Percentiles rank a stretch among this genome's conserved stretches.
Conservation (phyloP, 2,113 vertebrate species). For the Sorex fumeus region DNA sequence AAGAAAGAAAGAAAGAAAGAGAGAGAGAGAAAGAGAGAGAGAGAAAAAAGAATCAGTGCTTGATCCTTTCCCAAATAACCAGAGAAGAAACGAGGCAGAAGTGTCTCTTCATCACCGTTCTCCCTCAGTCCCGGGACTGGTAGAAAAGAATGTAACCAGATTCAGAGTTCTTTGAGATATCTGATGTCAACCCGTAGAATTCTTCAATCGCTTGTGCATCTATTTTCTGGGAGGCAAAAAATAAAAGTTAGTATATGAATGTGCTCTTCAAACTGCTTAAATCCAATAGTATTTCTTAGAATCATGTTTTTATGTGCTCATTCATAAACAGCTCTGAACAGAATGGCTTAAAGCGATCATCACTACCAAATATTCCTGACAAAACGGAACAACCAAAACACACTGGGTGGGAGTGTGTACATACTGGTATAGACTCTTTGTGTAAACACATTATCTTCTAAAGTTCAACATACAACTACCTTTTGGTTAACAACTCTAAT, state of each 20-base stretch:
- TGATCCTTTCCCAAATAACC: slow-evolving; percentile 85
- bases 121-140: slow-evolving; percentile 91
- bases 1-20: slow-evolving; percentile 20
- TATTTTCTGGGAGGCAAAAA: slow-evolving; percentile 89
- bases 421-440: neutral
- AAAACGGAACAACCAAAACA: neutral
- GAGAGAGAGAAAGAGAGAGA: neutral
- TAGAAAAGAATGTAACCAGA: slow-evolving; percentile 95
- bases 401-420: neutral
- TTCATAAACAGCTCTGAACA: slow-evolving; percentile 39
- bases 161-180: slow-evolving; percentile 94
- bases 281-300: neutral
- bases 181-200: slow-evolving; percentile 94
- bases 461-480: neutral
- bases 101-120: slow-evolving; percentile 78
- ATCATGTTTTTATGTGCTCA: neutral
- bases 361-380: neutral
- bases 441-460: neutral
- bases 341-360: neutral
- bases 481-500: slow-evolving; percentile 9
- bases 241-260: slow-evolving; percentile 52
- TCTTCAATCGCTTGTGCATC: slow-evolving; percentile 95
- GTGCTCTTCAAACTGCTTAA: neutral
- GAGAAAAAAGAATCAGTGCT: slow-evolving; percentile 82
- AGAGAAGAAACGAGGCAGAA: slow-evolving; percentile 85